phyloP scores from a whole-genome alignment of 2,797 vertebrate genomes.

The Octomys mimax region DNA sequence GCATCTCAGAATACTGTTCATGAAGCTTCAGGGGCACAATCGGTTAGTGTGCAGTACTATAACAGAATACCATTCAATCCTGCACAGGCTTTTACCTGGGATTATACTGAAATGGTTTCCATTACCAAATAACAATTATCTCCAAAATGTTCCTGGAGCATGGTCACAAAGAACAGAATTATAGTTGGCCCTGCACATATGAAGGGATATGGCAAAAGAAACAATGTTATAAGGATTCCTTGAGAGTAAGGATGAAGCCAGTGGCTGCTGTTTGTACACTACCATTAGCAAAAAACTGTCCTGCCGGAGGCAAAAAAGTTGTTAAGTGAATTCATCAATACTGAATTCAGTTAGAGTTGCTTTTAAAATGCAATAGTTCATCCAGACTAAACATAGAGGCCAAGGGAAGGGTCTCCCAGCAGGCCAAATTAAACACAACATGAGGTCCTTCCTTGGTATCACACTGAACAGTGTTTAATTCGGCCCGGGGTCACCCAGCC shows the following conservation, averaged over 20 bases:
- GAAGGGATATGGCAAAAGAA: slow-evolving; percentile 42
- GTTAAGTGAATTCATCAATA: slow-evolving; percentile 79
- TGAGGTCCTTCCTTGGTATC: slow-evolving; percentile 72
- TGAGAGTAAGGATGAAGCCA: slow-evolving; percentile 63
- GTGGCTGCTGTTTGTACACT: slow-evolving; percentile 69
- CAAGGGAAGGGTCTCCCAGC: slow-evolving; percentile 74
- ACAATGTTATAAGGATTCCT: slow-evolving; percentile 46
- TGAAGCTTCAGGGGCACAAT: no score
- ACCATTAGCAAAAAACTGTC: slow-evolving; percentile 75
- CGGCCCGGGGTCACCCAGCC: slow-evolving; percentile 67
- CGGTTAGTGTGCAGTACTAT: no score
- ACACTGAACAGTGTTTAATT: slow-evolving; percentile 76
- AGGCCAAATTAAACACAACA: slow-evolving; percentile 77
- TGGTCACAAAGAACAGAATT: slow-evolving; percentile 61
- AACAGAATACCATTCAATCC: slow-evolving; percentile 42
- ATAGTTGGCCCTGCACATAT: slow-evolving; percentile 37
- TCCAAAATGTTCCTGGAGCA: slow-evolving; percentile 69
- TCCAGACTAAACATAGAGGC: slow-evolving; percentile 78
- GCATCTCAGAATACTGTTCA: slow-evolving; percentile 34
- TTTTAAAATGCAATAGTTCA: slow-evolving; percentile 79
- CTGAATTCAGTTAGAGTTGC: slow-evolving; percentile 76
- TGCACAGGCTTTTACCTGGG: slow-evolving; percentile 62
- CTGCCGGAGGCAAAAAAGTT: slow-evolving; percentile 77
- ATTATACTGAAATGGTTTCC: slow-evolving; percentile 52
- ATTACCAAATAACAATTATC: slow-evolving; percentile 71